These are phyloP conservation scores for Linnaemya vulpina DNA, from an alignment of 2,888 invertebrate genomes.

Conservation along the genomic window DNA sequence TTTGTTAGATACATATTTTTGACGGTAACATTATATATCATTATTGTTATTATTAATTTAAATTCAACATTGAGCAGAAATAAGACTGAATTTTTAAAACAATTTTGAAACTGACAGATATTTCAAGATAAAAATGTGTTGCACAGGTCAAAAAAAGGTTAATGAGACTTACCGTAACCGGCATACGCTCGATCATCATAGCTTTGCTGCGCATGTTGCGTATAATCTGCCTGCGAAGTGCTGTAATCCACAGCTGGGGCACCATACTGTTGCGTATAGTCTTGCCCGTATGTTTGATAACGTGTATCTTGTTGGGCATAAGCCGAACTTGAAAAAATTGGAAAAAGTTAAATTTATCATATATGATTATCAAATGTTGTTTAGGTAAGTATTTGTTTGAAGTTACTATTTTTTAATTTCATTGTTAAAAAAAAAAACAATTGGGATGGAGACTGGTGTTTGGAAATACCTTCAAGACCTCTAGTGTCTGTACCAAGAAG, in stretches of 20 bases:
- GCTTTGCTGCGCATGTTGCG: constrained; percentile 78
- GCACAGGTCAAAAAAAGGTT: background rate
- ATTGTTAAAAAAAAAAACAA: too few species aligned
- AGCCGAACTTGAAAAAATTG: constrained; percentile 74
- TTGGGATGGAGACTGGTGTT: too few species aligned
- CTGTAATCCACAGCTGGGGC: constrained; percentile 82
- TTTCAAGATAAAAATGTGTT: background rate
- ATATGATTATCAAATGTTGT: too few species aligned
- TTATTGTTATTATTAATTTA: background rate
- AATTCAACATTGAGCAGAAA: background rate
- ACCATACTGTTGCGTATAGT: constrained; percentile 82
- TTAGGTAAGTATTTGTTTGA: too few species aligned
- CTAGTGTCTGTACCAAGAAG: too few species aligned
- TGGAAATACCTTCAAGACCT: too few species aligned
- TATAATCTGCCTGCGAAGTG: constrained; percentile 81
- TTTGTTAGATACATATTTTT: constrained; percentile 28
- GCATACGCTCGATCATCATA: constrained; percentile 83
- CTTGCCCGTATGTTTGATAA: constrained; percentile 82
- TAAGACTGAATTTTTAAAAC: background rate
- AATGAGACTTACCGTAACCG: constrained; percentile 81
- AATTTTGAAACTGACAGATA: background rate
- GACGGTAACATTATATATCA: background rate
- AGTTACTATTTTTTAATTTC: too few species aligned
- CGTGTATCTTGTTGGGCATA: constrained; percentile 82
- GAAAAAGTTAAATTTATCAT: background rate